Conservation (phyloP, 2,888 invertebrate genomes). For the Polia nebulosa region DNA sequence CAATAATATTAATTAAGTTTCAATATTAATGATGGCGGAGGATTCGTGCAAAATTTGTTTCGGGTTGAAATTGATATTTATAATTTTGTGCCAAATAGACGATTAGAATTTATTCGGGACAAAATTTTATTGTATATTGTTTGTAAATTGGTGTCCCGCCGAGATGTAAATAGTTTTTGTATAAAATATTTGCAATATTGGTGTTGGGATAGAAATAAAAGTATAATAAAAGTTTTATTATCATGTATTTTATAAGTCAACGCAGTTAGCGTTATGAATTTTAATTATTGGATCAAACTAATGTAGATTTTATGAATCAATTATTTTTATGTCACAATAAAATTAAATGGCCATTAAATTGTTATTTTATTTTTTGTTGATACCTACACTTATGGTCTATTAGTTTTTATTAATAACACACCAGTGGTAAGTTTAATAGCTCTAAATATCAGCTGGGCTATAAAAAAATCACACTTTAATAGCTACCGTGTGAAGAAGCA, state of each 20-base stretch:
- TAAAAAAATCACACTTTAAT: constrained; percentile 25
- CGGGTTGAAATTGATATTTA: constrained; percentile 62
- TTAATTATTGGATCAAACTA: constrained; percentile 86
- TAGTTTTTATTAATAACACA: constrained; percentile 31
- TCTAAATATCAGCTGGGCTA: constrained; percentile 15
- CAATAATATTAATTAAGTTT: constrained; percentile 69
- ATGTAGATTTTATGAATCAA: constrained; percentile 83
- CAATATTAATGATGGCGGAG: constrained; percentile 66
- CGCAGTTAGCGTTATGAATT: constrained; percentile 84
- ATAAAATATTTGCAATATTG: constrained; percentile 73
- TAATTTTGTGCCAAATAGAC: constrained; percentile 91
- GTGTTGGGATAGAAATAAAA: constrained; percentile 78
- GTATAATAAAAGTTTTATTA: constrained; percentile 59
- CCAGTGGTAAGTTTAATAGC: constrained; percentile 7
- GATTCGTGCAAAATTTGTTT: constrained; percentile 58
- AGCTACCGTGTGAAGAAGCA: constrained; percentile 15
- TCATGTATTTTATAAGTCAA: constrained; percentile 63
- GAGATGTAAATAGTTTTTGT: constrained; percentile 76
- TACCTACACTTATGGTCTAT: constrained; percentile 14
- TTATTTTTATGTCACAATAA: constrained; percentile 72
- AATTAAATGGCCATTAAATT: constrained; percentile 82
- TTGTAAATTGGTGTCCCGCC: constrained; percentile 76
- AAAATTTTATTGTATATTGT: constrained; percentile 81
- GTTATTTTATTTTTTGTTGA: constrained; percentile 65
- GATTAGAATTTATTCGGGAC: constrained; percentile 85